A percentile compares a stretch with the other conserved stretches of the same genome.
Evolutionary conservation across 2,113 vertebrate genomes (phyloP).

Genomic region (Megalops atlanticus): DNA sequence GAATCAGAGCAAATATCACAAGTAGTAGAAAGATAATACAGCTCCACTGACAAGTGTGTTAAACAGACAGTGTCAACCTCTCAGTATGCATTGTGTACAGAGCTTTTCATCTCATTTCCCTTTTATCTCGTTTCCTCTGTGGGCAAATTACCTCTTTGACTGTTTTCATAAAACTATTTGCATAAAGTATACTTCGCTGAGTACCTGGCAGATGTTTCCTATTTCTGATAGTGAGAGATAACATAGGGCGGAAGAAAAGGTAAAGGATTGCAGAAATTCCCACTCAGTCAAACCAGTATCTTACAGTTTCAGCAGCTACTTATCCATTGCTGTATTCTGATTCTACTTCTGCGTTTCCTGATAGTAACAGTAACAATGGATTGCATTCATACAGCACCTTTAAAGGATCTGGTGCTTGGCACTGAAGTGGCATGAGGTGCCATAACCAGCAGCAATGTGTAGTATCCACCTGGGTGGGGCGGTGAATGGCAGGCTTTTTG

Average conservation of each 20-base stretch:
- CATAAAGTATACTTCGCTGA: conserved; percentile 1
- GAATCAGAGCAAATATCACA: background rate
- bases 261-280: background rate
- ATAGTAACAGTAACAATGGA: no score
- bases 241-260: background rate
- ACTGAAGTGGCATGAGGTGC: no score
- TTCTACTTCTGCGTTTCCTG: background rate
- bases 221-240: background rate
- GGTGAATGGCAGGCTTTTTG: no score
- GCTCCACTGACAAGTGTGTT: background rate
- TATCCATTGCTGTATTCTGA: background rate
- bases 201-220: background rate
- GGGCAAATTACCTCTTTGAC: background rate
- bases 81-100: background rate
- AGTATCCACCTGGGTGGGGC: no score
- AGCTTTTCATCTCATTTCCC: background rate
- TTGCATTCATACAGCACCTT: no score
- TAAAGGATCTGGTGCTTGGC: no score
- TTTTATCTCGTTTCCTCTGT: background rate
- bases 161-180: background rate
- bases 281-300: background rate
- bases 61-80: background rate
- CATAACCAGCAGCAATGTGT: no score
- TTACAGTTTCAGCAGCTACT: background rate
- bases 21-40: background rate